These are phyloP conservation scores for Diabrotica balteata DNA, from an alignment of 2,888 invertebrate genomes.

Conservation along the genomic window DNA sequence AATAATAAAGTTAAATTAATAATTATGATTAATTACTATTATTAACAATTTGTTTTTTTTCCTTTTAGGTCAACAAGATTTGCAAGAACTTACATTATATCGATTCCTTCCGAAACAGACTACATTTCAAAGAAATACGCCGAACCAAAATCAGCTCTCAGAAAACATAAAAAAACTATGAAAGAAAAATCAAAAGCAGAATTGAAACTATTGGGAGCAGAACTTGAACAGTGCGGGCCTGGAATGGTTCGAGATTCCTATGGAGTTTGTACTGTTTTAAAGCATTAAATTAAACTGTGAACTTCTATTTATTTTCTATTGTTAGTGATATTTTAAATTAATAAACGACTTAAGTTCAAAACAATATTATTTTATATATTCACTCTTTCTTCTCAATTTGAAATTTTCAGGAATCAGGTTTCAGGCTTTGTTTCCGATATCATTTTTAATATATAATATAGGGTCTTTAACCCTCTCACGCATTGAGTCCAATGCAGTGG, in stretches of 20 bases:
- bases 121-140: conserved; percentile 39
- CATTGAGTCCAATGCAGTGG: no score
- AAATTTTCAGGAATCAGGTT: no score
- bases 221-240: conserved; percentile 77
- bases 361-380: no score
- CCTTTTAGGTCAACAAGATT: conserved; percentile 1
- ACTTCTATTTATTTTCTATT: conserved; percentile 23
- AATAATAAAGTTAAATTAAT: no score
- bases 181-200: conserved; percentile 48
- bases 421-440: no score
- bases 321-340: conserved; percentile 4
- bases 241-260: conserved; percentile 72
- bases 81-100: conserved; percentile 47
- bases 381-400: no score
- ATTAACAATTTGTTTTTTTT: background rate
- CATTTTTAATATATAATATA: no score
- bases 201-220: conserved; percentile 69
- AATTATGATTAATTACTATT: no score
- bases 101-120: conserved; percentile 49
- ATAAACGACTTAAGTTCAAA: background rate
- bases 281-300: conserved; percentile 12
- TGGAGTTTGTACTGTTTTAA: conserved; percentile 64
- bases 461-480: no score
- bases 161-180: conserved; percentile 45
- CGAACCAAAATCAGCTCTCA: conserved; percentile 43